Evolutionary conservation across 2,113 vertebrate genomes (phyloP).

Genomic region (Pteropus alecto): DNA sequence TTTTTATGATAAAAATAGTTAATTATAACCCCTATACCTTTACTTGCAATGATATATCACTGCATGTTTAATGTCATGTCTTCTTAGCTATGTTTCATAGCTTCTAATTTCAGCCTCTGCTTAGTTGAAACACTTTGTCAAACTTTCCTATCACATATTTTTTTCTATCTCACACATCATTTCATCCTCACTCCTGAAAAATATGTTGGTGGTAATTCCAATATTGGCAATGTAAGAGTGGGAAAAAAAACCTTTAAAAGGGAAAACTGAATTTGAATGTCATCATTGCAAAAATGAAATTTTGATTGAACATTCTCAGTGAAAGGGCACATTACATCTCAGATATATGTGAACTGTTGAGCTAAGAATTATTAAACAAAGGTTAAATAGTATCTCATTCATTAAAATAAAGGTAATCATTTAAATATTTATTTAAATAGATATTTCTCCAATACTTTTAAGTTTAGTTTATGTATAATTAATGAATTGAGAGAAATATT

Average conservation of each 20-base stretch:
- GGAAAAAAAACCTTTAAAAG: conserved; percentile 26
- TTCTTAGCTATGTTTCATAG: conserved; percentile 54
- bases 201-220: conserved; percentile 70
- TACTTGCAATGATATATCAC: neutral
- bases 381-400: neutral
- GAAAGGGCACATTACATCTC: neutral
- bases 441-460: neutral
- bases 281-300: conserved; percentile 45
- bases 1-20: conserved; percentile 27
- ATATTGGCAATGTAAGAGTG: conserved; percentile 58
- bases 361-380: conserved; percentile 24
- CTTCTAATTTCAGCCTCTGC: conserved; percentile 67
- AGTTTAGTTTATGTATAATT: neutral
- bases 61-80: conserved; percentile 57
- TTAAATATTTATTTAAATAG: conserved; percentile 42
- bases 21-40: neutral
- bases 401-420: conserved; percentile 17
- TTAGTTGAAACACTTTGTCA: conserved; percentile 70
- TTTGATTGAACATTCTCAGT: neutral
- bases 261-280: conserved; percentile 62
- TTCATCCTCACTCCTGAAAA: conserved; percentile 66
- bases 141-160: conserved; percentile 62
- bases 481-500: conserved; percentile 40
- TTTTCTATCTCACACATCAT: conserved; percentile 60
- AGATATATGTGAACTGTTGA: neutral